Conservation (phyloP, 2,888 invertebrate genomes). For the Hydraecia micacea region DNA sequence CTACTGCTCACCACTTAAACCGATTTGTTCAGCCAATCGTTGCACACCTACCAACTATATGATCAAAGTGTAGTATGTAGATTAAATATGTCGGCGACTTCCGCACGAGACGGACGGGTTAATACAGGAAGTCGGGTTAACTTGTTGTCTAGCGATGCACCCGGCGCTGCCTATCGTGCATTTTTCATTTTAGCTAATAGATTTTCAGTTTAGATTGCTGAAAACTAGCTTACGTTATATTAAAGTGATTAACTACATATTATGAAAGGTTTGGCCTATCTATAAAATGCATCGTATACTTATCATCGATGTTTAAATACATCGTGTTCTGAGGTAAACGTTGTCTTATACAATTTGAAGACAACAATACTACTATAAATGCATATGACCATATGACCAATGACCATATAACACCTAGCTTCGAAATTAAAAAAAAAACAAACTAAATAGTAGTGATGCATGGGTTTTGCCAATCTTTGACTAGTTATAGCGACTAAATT, state of each 20-base stretch:
- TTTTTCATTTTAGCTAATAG: slow-evolving; percentile 22
- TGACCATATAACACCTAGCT: too few relatives aligned
- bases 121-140: slow-evolving; percentile 56
- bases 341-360: too few relatives aligned
- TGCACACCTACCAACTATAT: background rate
- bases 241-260: background rate
- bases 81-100: slow-evolving; percentile 49
- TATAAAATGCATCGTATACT: background rate
- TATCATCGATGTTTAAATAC: background rate
- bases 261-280: background rate
- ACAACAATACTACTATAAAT: too few relatives aligned
- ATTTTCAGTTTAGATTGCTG: slow-evolving; percentile 34
- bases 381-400: too few relatives aligned
- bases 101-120: slow-evolving; percentile 46
- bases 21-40: slow-evolving; percentile 13
- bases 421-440: too few relatives aligned
- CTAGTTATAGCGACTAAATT: too few relatives aligned
- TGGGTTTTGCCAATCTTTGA: too few relatives aligned
- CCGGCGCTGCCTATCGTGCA: background rate
- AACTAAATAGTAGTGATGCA: too few relatives aligned
- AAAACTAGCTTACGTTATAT: too few relatives aligned
- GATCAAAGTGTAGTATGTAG: slow-evolving; percentile 12
- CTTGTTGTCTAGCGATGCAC: slow-evolving; percentile 37
- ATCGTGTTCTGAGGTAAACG: background rate
- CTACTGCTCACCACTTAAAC: background rate